These are phyloP conservation scores for Bemisia tabaci DNA, from an alignment of 1,140 invertebrate species.

Conservation along the genomic window DNA sequence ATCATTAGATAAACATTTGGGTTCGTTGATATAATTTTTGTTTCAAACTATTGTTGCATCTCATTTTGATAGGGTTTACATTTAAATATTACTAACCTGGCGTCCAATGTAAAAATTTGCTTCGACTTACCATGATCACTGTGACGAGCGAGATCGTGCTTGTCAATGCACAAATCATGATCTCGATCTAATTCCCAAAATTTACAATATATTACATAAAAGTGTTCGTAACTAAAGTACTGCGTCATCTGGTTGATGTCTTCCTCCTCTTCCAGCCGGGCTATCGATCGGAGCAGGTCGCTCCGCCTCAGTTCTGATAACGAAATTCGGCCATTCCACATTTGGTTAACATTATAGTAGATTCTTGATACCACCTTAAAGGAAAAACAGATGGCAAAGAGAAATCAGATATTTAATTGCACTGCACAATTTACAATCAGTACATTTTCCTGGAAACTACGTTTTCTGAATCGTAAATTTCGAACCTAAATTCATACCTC, in stretches of 20 bases:
- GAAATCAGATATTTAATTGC: too few species aligned
- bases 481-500: too few species aligned
- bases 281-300: constrained; percentile 68
- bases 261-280: constrained; percentile 73
- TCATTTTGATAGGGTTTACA: too few species aligned
- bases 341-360: constrained; percentile 95
- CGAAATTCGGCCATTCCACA: constrained; percentile 89
- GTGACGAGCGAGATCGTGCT: constrained; percentile 83
- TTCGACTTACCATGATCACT: constrained; percentile 84
- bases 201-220: constrained; percentile 99
- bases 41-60: too few species aligned
- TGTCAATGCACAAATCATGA: constrained; percentile 93
- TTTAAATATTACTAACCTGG: too few species aligned
- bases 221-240: constrained; percentile 99
- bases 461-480: too few species aligned
- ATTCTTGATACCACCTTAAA: constrained; percentile 88
- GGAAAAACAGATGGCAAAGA: constrained; percentile 17
- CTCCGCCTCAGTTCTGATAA: constrained; percentile 79
- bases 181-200: constrained; percentile 99
- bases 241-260: constrained; percentile 97
- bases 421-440: too few species aligned
- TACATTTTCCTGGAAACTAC: too few species aligned
- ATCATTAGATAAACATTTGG: too few species aligned
- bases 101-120: too few species aligned
- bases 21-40: too few species aligned